Base-by-base conservation (phyloP, 2,888 invertebrate genomes). In the Leistus spinibarbis region DNA sequence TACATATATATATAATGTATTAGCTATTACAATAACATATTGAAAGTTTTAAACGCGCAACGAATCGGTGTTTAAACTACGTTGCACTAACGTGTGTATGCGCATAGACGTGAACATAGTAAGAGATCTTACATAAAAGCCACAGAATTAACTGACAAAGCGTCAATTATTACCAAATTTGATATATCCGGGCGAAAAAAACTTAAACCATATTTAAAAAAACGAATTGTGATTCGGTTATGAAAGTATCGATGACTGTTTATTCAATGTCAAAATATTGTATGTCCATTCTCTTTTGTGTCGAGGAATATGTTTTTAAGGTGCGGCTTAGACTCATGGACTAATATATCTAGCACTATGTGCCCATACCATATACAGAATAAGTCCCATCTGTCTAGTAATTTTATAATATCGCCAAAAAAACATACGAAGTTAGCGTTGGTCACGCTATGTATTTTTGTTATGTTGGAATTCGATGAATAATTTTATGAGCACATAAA, bases 401-500 rank as follows among this genome's bases (percentile, higher is more conserved):
- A n/a, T n/a, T n/a, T n/a, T n/a, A n/a, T n/a, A n/a, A n/a, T n/a
- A n/a, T n/a, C 53, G 53, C 10, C 53, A 53, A 53, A 27, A 67
- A 69, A 19, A 62, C 69, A 60, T 62, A 57, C 9, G 19, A 17
- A 16, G n/a, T 19, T 60, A 20, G 40, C 69, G 62, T 60, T 27
- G n/a, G n/a, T n/a, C n/a, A n/a, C n/a, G n/a, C n/a, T n/a, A n/a
- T n/a, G n/a, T n/a, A n/a, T n/a, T n/a, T n/a, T n/a, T n/a, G n/a
- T n/a, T n/a, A n/a, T n/a, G n/a, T n/a, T n/a, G n/a, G n/a, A n/a
- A n/a, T n/a, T n/a, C n/a, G n/a, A n/a, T n/a, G n/a, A n/a, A n/a
- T n/a, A n/a, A n/a, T n/a, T n/a, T n/a, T n/a, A n/a, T n/a, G n/a
- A n/a, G n/a, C n/a, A n/a, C n/a, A n/a, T n/a, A n/a, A n/a, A n/a